Conservation (phyloP, 2,888 invertebrate genomes). For the Chloromyia formosa region DNA sequence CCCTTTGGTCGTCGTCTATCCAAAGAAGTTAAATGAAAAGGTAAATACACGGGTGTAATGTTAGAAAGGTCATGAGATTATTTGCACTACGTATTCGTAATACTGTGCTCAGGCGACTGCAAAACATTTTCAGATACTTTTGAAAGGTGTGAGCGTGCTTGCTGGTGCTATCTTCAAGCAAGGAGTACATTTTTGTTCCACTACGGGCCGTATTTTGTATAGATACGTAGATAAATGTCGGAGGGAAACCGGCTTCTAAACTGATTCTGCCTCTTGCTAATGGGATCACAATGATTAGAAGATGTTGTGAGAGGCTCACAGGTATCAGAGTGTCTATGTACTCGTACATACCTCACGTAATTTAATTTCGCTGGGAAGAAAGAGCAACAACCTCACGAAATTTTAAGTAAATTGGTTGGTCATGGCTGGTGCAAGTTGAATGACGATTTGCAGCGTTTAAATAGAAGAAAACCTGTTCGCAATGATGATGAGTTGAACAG, state of each 20-base stretch:
- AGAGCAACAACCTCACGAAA: slow-evolving; percentile 5
- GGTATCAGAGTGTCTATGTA: not conserved
- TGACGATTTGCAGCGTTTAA: too few relatives aligned
- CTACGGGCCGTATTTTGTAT: too few relatives aligned
- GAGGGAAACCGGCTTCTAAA: slow-evolving; percentile 5
- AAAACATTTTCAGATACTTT: too few relatives aligned
- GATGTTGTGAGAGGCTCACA: not conserved
- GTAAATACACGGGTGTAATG: slow-evolving; percentile 5
- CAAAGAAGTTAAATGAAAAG: slow-evolving; percentile 11
- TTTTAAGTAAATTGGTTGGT: not conserved
- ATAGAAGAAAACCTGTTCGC: too few relatives aligned
- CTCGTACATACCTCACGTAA: not conserved
- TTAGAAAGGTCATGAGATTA: slow-evolving; percentile 26
- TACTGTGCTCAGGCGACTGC: too few relatives aligned
- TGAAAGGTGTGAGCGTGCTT: too few relatives aligned
- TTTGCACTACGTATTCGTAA: slow-evolving; percentile 6
- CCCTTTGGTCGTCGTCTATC: too few relatives aligned
- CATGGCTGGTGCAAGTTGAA: too few relatives aligned
- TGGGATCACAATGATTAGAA: slow-evolving; percentile 14
- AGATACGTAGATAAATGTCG: too few relatives aligned
- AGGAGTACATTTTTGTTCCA: too few relatives aligned
- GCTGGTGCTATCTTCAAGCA: too few relatives aligned
- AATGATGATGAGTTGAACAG: too few relatives aligned
- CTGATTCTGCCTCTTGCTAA: slow-evolving; percentile 13
- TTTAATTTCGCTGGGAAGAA: not conserved